Conservation (phyloP, 2,113 vertebrate species). For the Alouatta palliata region DNA sequence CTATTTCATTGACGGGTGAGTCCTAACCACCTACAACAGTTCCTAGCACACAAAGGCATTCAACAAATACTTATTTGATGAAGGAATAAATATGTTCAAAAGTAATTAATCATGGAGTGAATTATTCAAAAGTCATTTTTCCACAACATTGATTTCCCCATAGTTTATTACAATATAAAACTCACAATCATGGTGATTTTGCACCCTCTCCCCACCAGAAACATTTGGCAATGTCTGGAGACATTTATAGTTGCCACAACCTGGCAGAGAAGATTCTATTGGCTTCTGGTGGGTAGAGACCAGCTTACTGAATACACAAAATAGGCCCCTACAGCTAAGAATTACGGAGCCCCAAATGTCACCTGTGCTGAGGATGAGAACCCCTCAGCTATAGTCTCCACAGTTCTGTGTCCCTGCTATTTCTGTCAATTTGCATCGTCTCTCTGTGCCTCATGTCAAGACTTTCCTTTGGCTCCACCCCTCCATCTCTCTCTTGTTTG, state of each 20-base stretch:
- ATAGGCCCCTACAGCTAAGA: not conserved
- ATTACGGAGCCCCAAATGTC: not conserved
- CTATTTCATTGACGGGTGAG: not conserved
- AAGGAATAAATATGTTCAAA: constrained; percentile 1
- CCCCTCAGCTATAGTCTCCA: not conserved
- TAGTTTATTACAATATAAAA: not conserved
- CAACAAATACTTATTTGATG: not conserved
- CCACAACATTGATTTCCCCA: not conserved
- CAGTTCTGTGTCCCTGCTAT: not conserved
- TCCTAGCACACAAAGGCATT: not conserved
- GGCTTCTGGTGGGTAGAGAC: not conserved
- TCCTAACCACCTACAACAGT: not conserved
- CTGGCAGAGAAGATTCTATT: not conserved
- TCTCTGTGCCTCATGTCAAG: not conserved
- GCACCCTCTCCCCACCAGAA: not conserved
- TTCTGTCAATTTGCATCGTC: not conserved
- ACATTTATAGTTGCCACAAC: not conserved
- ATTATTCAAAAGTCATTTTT: not conserved
- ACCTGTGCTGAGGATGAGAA: not conserved
- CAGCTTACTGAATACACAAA: not conserved
- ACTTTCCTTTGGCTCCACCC: not conserved
- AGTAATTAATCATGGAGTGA: not conserved
- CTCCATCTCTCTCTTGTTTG: not conserved
- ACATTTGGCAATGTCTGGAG: not conserved
- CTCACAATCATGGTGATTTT: not conserved